Percentiles rank a stretch among this genome's conserved stretches.
These are phyloP conservation scores for Gopherus evgoodei DNA, from an alignment of 2,113 vertebrate species.

Conservation along the genomic window DNA sequence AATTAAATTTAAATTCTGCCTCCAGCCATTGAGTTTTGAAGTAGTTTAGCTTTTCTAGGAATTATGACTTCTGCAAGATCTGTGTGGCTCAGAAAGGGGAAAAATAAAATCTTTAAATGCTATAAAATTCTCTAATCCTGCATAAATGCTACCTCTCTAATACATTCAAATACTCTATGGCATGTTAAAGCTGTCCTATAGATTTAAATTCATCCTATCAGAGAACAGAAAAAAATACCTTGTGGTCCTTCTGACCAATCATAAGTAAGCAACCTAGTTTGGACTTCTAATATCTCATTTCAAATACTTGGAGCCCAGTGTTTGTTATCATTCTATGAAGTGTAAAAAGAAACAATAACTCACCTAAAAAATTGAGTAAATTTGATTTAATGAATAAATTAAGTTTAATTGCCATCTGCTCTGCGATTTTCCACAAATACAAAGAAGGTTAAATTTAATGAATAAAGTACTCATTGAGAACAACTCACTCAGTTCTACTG, in stretches of 20 bases:
- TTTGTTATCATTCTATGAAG: background rate
- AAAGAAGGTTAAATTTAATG: background rate
- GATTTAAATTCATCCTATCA: background rate
- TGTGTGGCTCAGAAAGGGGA: background rate
- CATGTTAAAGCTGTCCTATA: background rate
- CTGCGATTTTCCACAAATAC: background rate
- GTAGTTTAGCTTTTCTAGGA: background rate
- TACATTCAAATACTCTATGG: background rate
- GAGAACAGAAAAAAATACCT: background rate
- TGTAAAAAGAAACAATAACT: background rate
- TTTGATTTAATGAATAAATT: background rate
- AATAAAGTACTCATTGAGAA: background rate
- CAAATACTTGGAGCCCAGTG: background rate
- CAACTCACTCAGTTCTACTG: background rate
- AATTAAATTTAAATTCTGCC: background rate
- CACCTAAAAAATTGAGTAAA: background rate
- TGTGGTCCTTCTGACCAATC: background rate
- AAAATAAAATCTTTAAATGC: background rate
- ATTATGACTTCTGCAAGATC: background rate
- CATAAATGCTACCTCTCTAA: background rate
- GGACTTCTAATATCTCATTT: background rate
- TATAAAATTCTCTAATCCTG: background rate
- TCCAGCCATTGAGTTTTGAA: background rate
- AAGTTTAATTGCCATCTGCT: background rate
- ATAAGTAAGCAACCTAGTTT: background rate